phyloP scores from a whole-genome alignment of 2,888 invertebrate species.

The Unio pictorum region DNA sequence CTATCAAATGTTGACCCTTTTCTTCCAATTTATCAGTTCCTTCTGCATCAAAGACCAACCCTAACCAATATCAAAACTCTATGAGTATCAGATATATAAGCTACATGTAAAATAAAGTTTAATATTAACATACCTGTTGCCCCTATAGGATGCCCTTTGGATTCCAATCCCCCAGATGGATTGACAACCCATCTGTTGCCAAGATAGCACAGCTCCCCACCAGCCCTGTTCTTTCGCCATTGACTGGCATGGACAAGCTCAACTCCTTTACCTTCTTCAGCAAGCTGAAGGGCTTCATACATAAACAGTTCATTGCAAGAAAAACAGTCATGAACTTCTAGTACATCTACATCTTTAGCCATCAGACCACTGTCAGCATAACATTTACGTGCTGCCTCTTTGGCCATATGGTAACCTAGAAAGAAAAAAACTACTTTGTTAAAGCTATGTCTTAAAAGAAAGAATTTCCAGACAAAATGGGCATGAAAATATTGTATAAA shows the following conservation, averaged over 20 bases:
- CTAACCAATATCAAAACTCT: not conserved
- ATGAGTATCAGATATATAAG: too few species aligned
- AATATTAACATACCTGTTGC: slow-evolving; percentile 81
- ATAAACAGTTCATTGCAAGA: slow-evolving; percentile 97
- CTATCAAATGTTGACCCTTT: not conserved
- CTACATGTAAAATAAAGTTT: too few species aligned
- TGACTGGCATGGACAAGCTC: slow-evolving; percentile 46
- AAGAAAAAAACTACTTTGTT: too few species aligned
- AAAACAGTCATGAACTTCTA: slow-evolving; percentile 91
- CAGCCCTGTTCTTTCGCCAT: slow-evolving; percentile 53
- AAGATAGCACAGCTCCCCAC: slow-evolving; percentile 81
- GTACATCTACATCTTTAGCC: slow-evolving; percentile 53
- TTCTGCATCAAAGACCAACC: too few species aligned
- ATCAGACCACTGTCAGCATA: slow-evolving; percentile 42
- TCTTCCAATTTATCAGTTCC: not conserved
- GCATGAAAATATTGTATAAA: too few species aligned
- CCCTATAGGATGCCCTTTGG: slow-evolving; percentile 97
- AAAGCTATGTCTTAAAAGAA: not conserved
- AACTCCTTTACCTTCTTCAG: slow-evolving; percentile 46
- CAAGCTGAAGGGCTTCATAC: slow-evolving; percentile 87
- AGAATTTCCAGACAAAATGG: too few species aligned
- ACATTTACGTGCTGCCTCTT: slow-evolving; percentile 76
- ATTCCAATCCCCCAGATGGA: slow-evolving; percentile 97
- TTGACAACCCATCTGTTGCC: slow-evolving; percentile 95
- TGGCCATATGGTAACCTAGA: slow-evolving; percentile 87